Evolutionary conservation across 1,140 invertebrate species (phyloP).

Genomic region (Glomeris maerens): DNA sequence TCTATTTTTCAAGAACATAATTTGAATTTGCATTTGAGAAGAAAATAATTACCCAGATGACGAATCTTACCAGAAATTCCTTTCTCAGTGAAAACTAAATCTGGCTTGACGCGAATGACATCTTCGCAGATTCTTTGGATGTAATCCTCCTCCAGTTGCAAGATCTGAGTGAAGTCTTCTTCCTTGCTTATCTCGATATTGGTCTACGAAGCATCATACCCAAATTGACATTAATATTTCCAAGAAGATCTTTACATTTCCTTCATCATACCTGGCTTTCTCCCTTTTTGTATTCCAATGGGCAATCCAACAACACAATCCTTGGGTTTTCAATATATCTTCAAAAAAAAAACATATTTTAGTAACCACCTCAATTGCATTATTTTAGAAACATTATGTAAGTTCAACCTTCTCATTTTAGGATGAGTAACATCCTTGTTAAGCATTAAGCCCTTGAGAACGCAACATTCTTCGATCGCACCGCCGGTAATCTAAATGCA

Average conservation of each 20-base stretch:
- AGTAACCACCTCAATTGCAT: background rate
- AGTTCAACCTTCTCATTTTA: constrained; percentile 77
- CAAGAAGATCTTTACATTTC: background rate
- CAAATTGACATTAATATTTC: background rate
- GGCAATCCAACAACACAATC: constrained; percentile 88
- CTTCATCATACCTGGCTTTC: constrained; percentile 63
- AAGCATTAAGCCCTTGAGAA: constrained; percentile 92
- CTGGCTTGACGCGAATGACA: constrained; percentile 87
- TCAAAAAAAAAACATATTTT: constrained; percentile 10
- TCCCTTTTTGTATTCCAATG: constrained; percentile 96
- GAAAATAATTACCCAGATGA: background rate
- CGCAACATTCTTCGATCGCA: constrained; percentile 81
- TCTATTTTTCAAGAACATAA: constrained; percentile 23
- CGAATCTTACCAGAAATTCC: constrained; percentile 57
- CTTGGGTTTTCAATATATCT: constrained; percentile 88
- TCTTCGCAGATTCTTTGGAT: constrained; percentile 85
- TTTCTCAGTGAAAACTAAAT: constrained; percentile 96
- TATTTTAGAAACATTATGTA: background rate
- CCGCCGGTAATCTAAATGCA: constrained; percentile 69
- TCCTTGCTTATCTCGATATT: constrained; percentile 93
- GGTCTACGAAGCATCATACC: constrained; percentile 43
- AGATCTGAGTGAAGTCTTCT: constrained; percentile 82
- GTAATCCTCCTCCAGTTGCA: constrained; percentile 90
- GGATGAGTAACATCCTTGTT: constrained; percentile 98
- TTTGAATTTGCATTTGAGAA: too few relatives aligned